Conservation (phyloP, 2,113 vertebrate species). For the Psittacara wagleri region DNA sequence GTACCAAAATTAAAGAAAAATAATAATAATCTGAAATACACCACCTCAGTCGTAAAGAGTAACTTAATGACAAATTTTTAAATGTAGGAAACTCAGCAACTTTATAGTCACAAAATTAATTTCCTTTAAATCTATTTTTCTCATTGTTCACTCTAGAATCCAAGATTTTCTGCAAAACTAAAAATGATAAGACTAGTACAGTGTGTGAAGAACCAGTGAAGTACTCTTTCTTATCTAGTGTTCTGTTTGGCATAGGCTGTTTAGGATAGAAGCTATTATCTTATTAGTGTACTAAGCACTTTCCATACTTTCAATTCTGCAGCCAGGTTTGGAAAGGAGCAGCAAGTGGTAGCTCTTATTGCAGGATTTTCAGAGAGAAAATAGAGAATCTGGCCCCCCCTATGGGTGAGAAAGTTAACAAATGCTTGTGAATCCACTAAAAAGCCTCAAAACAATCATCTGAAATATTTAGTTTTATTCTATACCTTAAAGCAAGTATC, state of each 20-base stretch:
- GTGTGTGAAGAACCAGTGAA: not conserved
- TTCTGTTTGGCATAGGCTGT: not conserved
- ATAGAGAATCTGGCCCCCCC: slow-evolving; percentile 44
- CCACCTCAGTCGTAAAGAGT: not conserved
- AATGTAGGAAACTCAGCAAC: not conserved
- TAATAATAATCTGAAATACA: not conserved
- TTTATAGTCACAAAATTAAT: not conserved
- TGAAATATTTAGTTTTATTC: not conserved
- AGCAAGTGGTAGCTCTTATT: not conserved
- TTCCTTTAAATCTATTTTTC: not conserved
- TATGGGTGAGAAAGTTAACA: not conserved
- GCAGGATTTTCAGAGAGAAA: slow-evolving; percentile 5
- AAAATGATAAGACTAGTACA: not conserved
- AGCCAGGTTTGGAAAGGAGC: not conserved
- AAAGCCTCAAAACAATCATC: not conserved
- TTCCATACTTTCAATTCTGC: not conserved
- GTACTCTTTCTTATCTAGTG: not conserved
- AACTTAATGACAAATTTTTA: not conserved
- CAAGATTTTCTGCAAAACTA: not conserved
- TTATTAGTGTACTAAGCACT: not conserved
- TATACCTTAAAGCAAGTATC: not conserved
- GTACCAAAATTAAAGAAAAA: not conserved
- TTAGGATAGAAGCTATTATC: not conserved
- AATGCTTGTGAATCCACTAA: not conserved
- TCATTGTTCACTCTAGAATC: not conserved